Base-by-base conservation (phyloP, 2,888 invertebrate species). In the Hyppa rectilinea region DNA sequence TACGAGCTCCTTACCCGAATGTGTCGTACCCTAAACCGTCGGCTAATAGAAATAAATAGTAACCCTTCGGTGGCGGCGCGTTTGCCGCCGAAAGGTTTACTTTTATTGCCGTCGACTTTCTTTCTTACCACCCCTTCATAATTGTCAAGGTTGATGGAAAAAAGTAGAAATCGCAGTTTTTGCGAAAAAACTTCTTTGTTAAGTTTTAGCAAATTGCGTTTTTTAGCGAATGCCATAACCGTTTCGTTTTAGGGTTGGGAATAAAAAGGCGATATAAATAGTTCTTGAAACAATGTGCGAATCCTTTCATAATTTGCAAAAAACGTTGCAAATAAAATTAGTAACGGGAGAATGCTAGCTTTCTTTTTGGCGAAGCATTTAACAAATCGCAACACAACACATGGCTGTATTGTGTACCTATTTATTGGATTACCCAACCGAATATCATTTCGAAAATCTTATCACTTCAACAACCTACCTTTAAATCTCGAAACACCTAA, bases 11-110 rank as follows among this genome's bases (percentile, higher is more conserved):
- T 81, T 77, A 86, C 88, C 84, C 80, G 81, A 89, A 90, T 85
- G 89, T 90, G 93, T 89, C 90, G 88, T 86, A 85, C 88, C 89
- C 79, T 87, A 91, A 92, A 91, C 87, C 87, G 91, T 88, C 88
- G 93, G 91, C 86, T 94, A 92, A 94, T 93, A 93, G 88, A 93
- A 94, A 93, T 92, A 93, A 92, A 93, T 90, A 92, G 91, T 92
- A 95, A 95, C 95, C 95, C 95, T 94, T 95, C 95, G 93, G 92
- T 91, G 92, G 92, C 92, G 91, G 92, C 82, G 88, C 90, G 88
- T 91, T 92, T 91, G 92, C 93, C 90, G 93, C 93, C 92, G 93
- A 94, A 93, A 93, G 94, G 95, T 94, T 95, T 94, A 95, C 89
- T 93, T 95, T 95, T 95, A 95, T 94, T 92, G 91, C 92, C 88